These are phyloP conservation scores for Agrotis ipsilon DNA, from an alignment of 2,888 invertebrate species.

Conservation along the genomic window DNA sequence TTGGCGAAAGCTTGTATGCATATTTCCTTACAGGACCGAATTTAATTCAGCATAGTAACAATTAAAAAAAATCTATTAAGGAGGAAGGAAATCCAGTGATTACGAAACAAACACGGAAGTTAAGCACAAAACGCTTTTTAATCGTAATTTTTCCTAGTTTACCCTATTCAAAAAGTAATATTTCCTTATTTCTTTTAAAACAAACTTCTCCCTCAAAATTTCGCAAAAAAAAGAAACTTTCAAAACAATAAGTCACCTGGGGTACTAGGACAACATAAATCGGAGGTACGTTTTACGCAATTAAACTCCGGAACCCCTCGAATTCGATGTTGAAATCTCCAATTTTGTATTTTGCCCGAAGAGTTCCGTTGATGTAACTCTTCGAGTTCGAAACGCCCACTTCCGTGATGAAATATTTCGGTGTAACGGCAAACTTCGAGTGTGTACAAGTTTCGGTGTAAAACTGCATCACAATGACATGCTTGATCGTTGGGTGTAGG, in stretches of 20 bases:
- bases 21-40: no score
- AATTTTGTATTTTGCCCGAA: conserved; percentile 39
- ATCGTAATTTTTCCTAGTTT: conserved; percentile 12
- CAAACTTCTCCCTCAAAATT: conserved; percentile 27
- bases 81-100: not conserved
- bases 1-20: no score
- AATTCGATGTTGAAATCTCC: conserved; percentile 47
- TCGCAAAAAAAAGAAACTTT: conserved; percentile 31
- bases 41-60: not conserved
- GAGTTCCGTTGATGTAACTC: conserved; percentile 73
- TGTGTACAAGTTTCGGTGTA: conserved; percentile 81
- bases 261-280: conserved; percentile 41
- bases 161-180: conserved; percentile 17
- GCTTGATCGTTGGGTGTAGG: conserved; percentile 33
- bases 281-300: conserved; percentile 45
- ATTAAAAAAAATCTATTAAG: not conserved
- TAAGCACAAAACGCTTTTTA: conserved; percentile 12
- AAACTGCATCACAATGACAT: conserved; percentile 71
- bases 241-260: conserved; percentile 27
- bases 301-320: conserved; percentile 56
- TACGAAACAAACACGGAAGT: conserved; percentile 27
- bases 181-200: conserved; percentile 41
- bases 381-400: conserved; percentile 73
- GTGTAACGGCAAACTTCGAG: conserved; percentile 71
- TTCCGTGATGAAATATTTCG: conserved; percentile 79